phyloP scores from a whole-genome alignment of 2,797 vertebrate genomes.

The Neomorphus geoffroyi region DNA sequence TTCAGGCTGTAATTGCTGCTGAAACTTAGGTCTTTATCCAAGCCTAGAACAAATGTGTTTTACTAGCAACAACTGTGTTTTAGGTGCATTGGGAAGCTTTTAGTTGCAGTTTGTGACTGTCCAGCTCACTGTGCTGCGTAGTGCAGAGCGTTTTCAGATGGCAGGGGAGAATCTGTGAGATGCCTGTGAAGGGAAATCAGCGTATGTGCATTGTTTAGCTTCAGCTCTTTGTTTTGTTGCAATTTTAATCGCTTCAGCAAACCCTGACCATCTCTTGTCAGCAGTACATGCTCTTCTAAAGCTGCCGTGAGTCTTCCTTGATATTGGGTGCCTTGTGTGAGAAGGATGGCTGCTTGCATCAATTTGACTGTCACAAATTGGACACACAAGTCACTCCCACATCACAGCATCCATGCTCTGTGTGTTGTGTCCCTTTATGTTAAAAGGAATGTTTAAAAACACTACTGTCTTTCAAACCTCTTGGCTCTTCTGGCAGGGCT shows the following conservation, averaged over 20 bases:
- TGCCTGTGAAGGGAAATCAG: background rate
- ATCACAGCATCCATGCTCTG: background rate
- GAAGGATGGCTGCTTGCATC: background rate
- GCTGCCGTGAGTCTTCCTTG: background rate
- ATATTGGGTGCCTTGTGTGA: background rate
- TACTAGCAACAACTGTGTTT: background rate
- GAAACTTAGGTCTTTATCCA: background rate
- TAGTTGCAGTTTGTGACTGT: background rate
- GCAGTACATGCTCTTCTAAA: background rate
- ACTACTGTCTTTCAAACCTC: background rate
- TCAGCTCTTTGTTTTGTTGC: background rate
- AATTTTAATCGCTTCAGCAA: background rate
- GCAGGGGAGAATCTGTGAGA: background rate
- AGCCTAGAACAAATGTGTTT: background rate
- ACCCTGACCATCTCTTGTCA: background rate
- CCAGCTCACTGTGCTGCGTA: background rate
- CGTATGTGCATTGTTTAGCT: background rate
- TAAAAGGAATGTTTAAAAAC: background rate
- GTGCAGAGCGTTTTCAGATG: background rate
- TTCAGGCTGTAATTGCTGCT: background rate
- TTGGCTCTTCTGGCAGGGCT: conserved; percentile 14
- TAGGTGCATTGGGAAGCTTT: background rate
- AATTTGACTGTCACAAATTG: background rate
- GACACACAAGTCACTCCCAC: background rate
- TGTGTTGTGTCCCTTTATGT: background rate